A percentile compares a stretch with the other conserved stretches of the same genome.
Evolutionary conservation across 2,888 invertebrate genomes (phyloP).

Genomic region (Zygaena filipendulae): DNA sequence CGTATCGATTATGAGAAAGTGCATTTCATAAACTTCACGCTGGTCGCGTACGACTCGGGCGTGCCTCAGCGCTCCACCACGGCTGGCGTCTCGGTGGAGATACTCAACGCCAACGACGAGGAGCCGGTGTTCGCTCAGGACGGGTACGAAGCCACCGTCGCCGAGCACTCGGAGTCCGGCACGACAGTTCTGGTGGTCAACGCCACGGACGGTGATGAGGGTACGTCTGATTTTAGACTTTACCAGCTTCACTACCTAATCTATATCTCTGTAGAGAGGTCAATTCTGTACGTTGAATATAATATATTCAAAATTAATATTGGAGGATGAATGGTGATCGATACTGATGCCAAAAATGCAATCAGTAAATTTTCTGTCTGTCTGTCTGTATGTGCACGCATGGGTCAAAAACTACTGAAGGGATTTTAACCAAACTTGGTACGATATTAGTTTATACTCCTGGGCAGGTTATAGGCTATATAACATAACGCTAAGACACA

Average conservation of each 20-base stretch:
- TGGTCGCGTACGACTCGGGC: slow-evolving; percentile 87
- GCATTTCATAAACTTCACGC: slow-evolving; percentile 80
- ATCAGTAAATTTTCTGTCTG: no score
- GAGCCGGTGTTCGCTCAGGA: slow-evolving; percentile 79
- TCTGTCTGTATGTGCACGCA: no score
- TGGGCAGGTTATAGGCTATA: no score
- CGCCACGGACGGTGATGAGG: slow-evolving; percentile 83
- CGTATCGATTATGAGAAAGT: slow-evolving; percentile 87
- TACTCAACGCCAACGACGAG: slow-evolving; percentile 90
- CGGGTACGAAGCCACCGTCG: slow-evolving; percentile 76
- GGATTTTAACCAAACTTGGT: no score
- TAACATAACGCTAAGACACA: no score
- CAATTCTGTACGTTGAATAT: no score
- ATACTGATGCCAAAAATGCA: no score
- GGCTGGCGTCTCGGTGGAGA: slow-evolving; percentile 79
- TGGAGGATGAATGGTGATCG: no score
- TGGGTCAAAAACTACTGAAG: no score
- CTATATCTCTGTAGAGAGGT: no score
- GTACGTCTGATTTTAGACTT: slow-evolving; percentile 37
- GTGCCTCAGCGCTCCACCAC: slow-evolving; percentile 84
- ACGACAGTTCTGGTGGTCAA: slow-evolving; percentile 78
- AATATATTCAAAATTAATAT: no score
- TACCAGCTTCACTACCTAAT: neutral
- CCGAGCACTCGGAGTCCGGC: slow-evolving; percentile 80
- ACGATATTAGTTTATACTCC: no score